phyloP scores from a whole-genome alignment of 2,113 vertebrate species.

The Spheniscus mendiculus region DNA sequence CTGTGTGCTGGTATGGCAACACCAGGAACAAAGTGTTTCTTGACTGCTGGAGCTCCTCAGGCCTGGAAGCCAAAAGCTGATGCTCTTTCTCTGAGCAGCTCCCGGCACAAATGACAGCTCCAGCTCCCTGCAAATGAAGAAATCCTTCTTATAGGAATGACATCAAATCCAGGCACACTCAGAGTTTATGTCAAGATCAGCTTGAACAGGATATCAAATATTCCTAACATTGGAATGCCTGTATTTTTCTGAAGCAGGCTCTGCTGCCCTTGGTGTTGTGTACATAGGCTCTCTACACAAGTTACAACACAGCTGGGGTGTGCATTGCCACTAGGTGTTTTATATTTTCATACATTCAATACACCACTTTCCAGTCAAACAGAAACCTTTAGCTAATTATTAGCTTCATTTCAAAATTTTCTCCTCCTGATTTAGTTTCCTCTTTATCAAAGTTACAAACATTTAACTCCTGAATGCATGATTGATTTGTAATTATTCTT shows the following conservation, averaged over 20 bases:
- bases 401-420: neutral
- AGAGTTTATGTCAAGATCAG: neutral
- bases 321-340: neutral
- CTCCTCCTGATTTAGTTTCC: neutral
- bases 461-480: neutral
- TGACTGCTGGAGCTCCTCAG: conserved; percentile 58
- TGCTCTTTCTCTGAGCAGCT: conserved; percentile 92
- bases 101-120: conserved; percentile 97
- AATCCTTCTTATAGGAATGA: conserved; percentile 21
- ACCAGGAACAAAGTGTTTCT: conserved; percentile 49
- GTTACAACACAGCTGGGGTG: neutral
- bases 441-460: conserved; percentile 1
- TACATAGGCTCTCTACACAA: neutral
- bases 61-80: conserved; percentile 86
- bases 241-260: neutral
- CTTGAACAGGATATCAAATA: neutral
- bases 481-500: conserved; percentile 33
- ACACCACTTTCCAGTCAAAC: neutral
- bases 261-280: neutral
- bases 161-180: neutral
- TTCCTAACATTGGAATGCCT: neutral
- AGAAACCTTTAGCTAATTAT: conserved; percentile 11
- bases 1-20: conserved; percentile 62
- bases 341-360: neutral
- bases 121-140: conserved; percentile 87